Conservation (phyloP, 2,113 vertebrate species). For the Climacteris rufus region DNA sequence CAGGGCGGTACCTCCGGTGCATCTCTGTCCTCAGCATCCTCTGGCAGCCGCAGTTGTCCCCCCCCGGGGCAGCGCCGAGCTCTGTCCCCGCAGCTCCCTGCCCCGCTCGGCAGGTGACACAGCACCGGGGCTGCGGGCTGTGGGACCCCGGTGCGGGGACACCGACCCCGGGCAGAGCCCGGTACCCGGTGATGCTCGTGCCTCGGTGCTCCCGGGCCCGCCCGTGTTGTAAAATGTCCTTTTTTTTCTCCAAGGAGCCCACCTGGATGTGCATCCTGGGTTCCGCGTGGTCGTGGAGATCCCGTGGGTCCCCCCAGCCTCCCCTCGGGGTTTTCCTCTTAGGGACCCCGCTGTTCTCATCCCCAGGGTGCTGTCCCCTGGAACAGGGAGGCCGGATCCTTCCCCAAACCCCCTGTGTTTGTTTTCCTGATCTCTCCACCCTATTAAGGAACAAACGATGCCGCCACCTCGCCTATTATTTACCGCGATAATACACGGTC, state of each 20-base stretch:
- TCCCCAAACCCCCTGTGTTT: not conserved
- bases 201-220: not conserved
- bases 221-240: too few relatives aligned
- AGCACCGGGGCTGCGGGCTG: not conserved
- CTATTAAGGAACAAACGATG: fast-evolving
- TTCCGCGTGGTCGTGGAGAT: fast-evolving
- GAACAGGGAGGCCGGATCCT: not conserved
- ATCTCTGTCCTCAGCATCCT: not conserved
- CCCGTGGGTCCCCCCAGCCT: fast-evolving
- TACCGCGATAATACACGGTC: fast-evolving
- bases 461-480: not conserved
- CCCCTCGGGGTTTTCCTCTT: not conserved
- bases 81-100: not conserved
- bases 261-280: not conserved
- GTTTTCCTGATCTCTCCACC: fast-evolving
- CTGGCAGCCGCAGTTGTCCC: too few relatives aligned
- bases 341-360: fast-evolving
- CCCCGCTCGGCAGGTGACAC: not conserved
- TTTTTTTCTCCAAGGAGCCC: not conserved
- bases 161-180: too few relatives aligned
- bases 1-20: not conserved
- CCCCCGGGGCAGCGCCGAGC: too few relatives aligned
- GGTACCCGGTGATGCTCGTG: not conserved
- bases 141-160: not conserved
- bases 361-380: not conserved